Evolutionary conservation across 2,113 vertebrate species (phyloP), one percentile per base, ranked within the genome.

Genomic region (Trogon surrucura): DNA sequence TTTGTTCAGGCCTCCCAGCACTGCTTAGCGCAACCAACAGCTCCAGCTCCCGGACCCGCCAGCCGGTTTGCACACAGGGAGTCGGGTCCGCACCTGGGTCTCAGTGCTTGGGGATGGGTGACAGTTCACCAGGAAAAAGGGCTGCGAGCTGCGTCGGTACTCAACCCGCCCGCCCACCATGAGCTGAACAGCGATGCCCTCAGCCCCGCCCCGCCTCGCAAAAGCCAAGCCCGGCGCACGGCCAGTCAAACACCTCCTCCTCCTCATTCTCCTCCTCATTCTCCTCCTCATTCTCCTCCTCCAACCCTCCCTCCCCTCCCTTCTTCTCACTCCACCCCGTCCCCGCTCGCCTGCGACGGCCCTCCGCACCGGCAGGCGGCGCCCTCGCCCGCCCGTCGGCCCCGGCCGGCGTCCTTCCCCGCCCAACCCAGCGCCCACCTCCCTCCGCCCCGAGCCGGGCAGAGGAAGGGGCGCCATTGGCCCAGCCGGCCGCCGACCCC

Each of bases 171-270:
- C 36, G 36, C 36, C 7, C 36, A 9, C 36, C 36, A 36, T 36
- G 36, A 36, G 36, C 36, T 7, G 7, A 36, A 36, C 36, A 36
- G 36, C 36, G 36, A 36, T 9, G 36, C 36, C 36, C 36, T 36
- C 1, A 9, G 19, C 7, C 27, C 2, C 13, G 36, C 16, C 12
- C 17, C 11, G 36, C 16, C 12, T 14, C 11, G 18, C 3, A 4
- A 9, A 7, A 4, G 8, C 32, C 27, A 5, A 27, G 21, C 17
- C 16, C 26, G 4, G 1, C 2, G 9, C 3, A 10, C 0, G 1
- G 1, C 1, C 16, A 3, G 1, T 6, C 5, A 0, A 10, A 36
- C 36, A 36, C 36, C 36, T 36, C 1, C 10, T 1, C 11, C 8
- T 6, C 11, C 7, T 2, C 3, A n/a, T 5, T 10, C 30, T 10